Evolutionary conservation across 2,888 invertebrate genomes (phyloP).

Genomic region (Amiota communis): DNA sequence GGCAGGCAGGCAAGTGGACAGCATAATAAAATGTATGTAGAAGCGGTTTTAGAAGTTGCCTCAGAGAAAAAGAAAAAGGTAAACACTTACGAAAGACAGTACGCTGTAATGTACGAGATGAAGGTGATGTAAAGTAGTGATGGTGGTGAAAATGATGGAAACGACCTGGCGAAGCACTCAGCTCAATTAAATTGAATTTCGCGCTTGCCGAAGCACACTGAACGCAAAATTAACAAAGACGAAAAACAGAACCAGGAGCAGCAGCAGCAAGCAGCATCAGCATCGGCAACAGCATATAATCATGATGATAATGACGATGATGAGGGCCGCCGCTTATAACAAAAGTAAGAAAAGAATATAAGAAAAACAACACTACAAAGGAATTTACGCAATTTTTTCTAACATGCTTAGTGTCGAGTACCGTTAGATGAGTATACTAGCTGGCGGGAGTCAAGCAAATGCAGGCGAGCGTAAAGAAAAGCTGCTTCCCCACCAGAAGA

Average conservation of each 20-base stretch:
- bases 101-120: background rate
- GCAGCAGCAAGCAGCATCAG: constrained; percentile 12
- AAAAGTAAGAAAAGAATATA: too few relatives aligned
- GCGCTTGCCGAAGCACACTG: constrained; percentile 66
- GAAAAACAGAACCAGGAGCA: constrained; percentile 10
- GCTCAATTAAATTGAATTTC: constrained; percentile 70
- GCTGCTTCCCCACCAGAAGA: background rate
- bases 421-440: too few relatives aligned
- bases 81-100: background rate
- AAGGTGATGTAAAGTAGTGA: constrained; percentile 36
- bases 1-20: constrained; percentile 48
- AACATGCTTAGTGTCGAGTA: too few relatives aligned
- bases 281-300: background rate
- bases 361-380: too few relatives aligned
- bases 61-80: background rate
- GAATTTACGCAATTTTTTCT: too few relatives aligned
- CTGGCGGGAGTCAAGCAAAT: background rate
- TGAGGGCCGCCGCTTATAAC: too few relatives aligned
- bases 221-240: constrained; percentile 60
- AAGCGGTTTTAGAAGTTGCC: background rate
- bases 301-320: background rate
- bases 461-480: constrained; percentile 31
- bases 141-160: background rate
- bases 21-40: constrained; percentile 17
- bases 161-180: constrained; percentile 51